A percentile compares a stretch with the other conserved stretches of the same genome.
phyloP scores from a whole-genome alignment of 1,140 invertebrate genomes.

The Phthorimaea operculella region DNA sequence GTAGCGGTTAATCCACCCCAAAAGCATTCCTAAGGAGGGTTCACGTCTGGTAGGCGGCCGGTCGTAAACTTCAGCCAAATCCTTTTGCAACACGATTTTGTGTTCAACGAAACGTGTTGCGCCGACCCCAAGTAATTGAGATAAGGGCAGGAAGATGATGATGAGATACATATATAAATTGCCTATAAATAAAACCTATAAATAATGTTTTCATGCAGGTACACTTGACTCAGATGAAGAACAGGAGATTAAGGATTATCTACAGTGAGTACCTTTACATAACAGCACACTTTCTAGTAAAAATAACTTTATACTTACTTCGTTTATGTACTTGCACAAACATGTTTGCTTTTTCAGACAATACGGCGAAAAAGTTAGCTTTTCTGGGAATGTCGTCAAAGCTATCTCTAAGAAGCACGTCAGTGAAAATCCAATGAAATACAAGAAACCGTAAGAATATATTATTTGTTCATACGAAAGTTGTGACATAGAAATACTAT shows the following conservation, averaged over 20 bases:
- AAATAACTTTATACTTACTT: background rate
- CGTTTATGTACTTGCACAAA: background rate
- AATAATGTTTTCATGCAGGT: no score
- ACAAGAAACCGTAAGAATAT: background rate
- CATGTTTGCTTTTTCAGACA: conserved; percentile 22
- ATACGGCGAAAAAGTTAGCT: conserved; percentile 44
- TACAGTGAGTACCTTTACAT: conserved; percentile 42
- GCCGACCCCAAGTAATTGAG: no score
- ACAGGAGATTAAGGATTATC: conserved; percentile 41
- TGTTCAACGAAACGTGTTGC: no score
- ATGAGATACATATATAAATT: no score
- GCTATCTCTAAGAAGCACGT: conserved; percentile 24
- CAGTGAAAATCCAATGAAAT: background rate
- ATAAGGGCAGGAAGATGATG: no score
- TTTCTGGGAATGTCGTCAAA: conserved; percentile 37
- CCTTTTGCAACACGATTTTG: no score
- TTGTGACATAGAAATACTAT: background rate
- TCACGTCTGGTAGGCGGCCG: no score
- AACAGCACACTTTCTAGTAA: no score
- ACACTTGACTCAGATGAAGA: conserved; percentile 10
- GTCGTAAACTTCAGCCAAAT: no score
- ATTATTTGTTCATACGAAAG: background rate
- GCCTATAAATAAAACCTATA: no score
- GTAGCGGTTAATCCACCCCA: no score
- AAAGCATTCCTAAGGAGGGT: no score